Evolutionary conservation across 2,888 invertebrate species (phyloP).

Genomic region (Hypsopygia costalis): DNA sequence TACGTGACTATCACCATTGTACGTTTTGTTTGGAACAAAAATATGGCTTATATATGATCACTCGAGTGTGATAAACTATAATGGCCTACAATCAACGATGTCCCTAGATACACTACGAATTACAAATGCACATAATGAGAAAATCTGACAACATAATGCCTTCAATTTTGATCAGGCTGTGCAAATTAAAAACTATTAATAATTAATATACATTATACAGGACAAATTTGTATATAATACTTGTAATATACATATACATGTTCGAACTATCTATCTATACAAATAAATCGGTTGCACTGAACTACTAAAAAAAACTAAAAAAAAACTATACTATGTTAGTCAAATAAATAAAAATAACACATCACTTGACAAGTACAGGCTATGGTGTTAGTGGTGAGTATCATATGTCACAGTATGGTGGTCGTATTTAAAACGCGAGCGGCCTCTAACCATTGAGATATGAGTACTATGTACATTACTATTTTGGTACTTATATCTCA

Average conservation of each 20-base stretch:
- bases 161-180: constrained; percentile 3
- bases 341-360: constrained; percentile 18
- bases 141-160: neutral
- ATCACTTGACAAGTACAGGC: constrained; percentile 11
- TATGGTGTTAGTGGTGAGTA: constrained; percentile 10
- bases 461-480: no score
- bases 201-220: constrained; percentile 2
- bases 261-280: no score
- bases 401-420: constrained; percentile 1
- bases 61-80: constrained; percentile 31
- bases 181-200: neutral
- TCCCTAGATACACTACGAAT: neutral
- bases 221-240: neutral
- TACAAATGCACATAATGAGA: constrained; percentile 3
- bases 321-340: constrained; percentile 12
- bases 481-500: no score
- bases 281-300: neutral
- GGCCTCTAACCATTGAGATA: no score
- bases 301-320: no score
- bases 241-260: neutral
- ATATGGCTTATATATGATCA: constrained; percentile 63
- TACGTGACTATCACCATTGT: constrained; percentile 50
- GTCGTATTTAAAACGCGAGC: no score
- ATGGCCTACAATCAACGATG: constrained; percentile 1
- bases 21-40: constrained; percentile 56